Conservation (phyloP, 2,888 invertebrate species). For the Homarus gammarus region DNA sequence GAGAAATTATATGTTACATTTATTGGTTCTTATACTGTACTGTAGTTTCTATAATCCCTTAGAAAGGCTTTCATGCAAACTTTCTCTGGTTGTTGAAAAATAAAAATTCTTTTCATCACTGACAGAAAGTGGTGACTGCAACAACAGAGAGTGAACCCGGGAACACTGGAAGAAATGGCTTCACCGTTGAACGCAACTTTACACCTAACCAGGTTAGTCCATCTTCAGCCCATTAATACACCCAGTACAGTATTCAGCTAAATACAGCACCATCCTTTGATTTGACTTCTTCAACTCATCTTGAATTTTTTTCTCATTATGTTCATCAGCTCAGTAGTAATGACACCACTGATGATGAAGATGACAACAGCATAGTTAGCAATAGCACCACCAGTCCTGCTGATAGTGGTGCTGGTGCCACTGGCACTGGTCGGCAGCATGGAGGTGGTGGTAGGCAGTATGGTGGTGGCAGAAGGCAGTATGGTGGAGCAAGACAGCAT, state of each 20-base stretch:
- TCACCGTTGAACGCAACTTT: background rate
- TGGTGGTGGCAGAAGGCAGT: constrained; percentile 31
- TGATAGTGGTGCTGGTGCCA: background rate
- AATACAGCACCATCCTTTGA: no score
- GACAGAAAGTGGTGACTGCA: constrained; percentile 2
- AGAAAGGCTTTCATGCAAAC: no score
- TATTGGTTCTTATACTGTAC: no score
- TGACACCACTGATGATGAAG: background rate
- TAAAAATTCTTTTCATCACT: background rate
- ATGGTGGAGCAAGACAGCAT: constrained; percentile 3
- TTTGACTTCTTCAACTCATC: no score
- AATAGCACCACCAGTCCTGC: background rate
- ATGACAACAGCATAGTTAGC: no score
- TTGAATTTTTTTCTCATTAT: background rate
- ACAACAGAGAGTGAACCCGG: background rate
- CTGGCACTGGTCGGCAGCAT: background rate
- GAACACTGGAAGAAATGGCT: background rate
- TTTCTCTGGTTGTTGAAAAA: no score
- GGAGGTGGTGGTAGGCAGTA: background rate
- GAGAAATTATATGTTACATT: no score
- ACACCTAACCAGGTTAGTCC: constrained; percentile 9
- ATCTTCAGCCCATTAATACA: background rate
- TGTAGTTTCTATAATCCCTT: no score
- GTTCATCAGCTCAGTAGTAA: constrained; percentile 6
- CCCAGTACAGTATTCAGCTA: no score